Percentiles rank a stretch among this genome's conserved stretches.
Evolutionary conservation across 2,888 invertebrate species (phyloP).

Genomic region (Tortrix viridana): DNA sequence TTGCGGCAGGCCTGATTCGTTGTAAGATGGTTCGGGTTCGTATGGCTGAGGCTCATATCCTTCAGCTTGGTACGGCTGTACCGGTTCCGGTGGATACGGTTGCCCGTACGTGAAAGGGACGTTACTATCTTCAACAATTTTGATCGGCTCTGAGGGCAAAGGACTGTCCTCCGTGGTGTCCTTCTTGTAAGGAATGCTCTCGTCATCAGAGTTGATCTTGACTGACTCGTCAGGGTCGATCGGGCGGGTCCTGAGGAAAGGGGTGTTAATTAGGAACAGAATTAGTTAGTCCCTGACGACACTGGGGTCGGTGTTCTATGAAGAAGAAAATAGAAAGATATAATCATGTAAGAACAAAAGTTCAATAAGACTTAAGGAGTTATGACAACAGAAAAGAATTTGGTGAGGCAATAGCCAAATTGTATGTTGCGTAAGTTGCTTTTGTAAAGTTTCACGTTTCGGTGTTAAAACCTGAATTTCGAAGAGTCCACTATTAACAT

Average conservation of each 20-base stretch:
- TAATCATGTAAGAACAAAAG: background rate
- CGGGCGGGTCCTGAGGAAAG: slow-evolving; percentile 55
- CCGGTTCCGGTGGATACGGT: slow-evolving; percentile 41
- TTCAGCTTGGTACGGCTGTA: slow-evolving; percentile 32
- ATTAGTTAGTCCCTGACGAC: slow-evolving; percentile 21
- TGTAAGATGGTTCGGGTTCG: slow-evolving; percentile 38
- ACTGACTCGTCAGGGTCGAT: slow-evolving; percentile 76
- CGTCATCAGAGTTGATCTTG: slow-evolving; percentile 75
- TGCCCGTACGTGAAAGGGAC: slow-evolving; percentile 56
- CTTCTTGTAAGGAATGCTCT: slow-evolving; percentile 79
- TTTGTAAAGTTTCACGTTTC: too few species aligned
- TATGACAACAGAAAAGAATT: too few species aligned
- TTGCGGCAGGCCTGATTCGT: slow-evolving; percentile 42
- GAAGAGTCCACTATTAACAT: too few species aligned
- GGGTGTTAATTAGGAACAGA: slow-evolving; percentile 31
- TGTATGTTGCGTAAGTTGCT: too few species aligned
- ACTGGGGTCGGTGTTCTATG: slow-evolving; percentile 15
- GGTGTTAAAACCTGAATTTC: too few species aligned
- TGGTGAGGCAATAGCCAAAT: too few species aligned
- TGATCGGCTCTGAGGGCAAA: slow-evolving; percentile 65
- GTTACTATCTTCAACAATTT: slow-evolving; percentile 55
- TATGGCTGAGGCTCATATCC: slow-evolving; percentile 29
- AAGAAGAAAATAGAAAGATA: background rate
- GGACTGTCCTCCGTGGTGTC: slow-evolving; percentile 70
- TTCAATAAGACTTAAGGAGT: too few species aligned